Base-by-base conservation (phyloP, 2,797 vertebrate species). In the Xenentodon cancila region DNA sequence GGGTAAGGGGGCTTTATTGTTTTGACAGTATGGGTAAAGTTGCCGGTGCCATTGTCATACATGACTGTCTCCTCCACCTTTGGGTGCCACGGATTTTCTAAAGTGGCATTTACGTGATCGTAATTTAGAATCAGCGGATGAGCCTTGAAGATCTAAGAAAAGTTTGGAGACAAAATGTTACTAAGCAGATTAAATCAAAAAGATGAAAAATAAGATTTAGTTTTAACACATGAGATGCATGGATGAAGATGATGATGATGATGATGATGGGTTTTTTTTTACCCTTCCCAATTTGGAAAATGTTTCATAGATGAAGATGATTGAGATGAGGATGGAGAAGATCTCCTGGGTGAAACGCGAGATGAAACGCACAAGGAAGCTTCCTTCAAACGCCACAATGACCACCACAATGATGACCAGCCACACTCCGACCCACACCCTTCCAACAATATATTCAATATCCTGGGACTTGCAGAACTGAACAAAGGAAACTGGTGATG, bases 261-360 rank as follows among this genome's bases (percentile, higher is more conserved):
- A 18, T 43, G 37, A 34, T 15, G 15, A 32, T 58, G 47, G 18
- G 59, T 82, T 91, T 48, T 64, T 54, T 18, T 68, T 84, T 91
- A 98, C 97, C 93, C 89, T 95, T 77, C 86, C 57, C 0, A 99
- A 92, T 77, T 99, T 99, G 90, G 82, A 59, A 85, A 99, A 98
- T 19, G 98, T 99, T 92, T 99, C 97, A 0, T 92, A 98, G 92
- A 99, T 99, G 93, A 99, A 99, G 89, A 99, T 99, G 89, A 99
- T 94, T 60, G 98, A 99, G 91, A 99, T 99, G 88, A 99, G 96
- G 89, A 98, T 95, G 92, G 98, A 96, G 90, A 99, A 99, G 84
- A 99, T 98, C 90, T 99, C 98, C 84, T 99, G 97, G 40, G 97
- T 99, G 86, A 97, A 99, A 73, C 97, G 96, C 57, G 97, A 98